Percentiles rank a stretch among this genome's conserved stretches.
phyloP scores from a whole-genome alignment of 2,113 vertebrate genomes.

The Mixornis gularis region DNA sequence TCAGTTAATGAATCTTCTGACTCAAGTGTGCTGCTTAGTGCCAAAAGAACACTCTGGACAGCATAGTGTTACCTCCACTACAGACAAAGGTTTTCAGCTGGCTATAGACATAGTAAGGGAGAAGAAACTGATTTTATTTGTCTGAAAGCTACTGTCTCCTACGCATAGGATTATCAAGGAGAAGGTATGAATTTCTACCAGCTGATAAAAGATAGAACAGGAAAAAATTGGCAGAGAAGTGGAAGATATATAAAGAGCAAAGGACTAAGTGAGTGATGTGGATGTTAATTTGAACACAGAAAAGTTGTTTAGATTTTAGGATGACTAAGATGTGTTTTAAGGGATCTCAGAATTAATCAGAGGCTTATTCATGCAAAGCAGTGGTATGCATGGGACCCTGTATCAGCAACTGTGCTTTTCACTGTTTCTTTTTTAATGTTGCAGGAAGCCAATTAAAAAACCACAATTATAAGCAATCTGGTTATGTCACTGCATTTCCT shows the following conservation, averaged over 20 bases:
- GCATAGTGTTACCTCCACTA: background rate
- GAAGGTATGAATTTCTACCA: background rate
- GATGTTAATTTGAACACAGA: background rate
- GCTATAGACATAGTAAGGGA: background rate
- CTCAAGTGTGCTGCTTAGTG: background rate
- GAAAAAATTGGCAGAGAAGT: background rate
- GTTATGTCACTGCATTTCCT: conserved; percentile 46
- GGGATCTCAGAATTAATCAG: conserved; percentile 30
- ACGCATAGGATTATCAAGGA: background rate
- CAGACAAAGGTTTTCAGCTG: background rate
- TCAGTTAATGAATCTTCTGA: background rate
- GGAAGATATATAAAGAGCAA: background rate
- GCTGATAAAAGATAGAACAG: background rate
- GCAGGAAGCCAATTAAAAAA: conserved; percentile 48
- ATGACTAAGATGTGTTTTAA: conserved; percentile 2
- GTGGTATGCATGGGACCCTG: background rate
- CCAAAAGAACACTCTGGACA: background rate
- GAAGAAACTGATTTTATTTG: background rate
- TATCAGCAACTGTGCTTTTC: background rate
- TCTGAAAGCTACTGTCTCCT: background rate
- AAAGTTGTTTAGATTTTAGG: background rate
- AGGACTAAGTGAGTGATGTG: background rate
- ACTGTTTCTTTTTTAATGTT: background rate
- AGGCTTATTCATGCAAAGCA: conserved; percentile 9
- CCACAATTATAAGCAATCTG: conserved; percentile 36